phyloP scores from a whole-genome alignment of 2,888 invertebrate species.

The Eristalinus sepulchralis region DNA sequence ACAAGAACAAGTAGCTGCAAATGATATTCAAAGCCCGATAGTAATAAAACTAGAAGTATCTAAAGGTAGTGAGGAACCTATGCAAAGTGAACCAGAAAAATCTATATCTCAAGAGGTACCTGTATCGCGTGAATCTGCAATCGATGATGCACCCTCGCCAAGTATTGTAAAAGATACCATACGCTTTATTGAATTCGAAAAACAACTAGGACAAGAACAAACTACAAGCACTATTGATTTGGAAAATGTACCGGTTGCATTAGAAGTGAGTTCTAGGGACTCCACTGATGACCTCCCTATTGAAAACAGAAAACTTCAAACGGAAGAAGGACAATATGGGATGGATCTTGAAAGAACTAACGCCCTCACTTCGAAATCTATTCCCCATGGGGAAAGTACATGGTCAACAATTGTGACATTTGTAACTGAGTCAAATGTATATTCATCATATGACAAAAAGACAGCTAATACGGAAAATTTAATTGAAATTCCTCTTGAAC shows the following conservation, averaged over 20 bases:
- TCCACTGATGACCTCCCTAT: background rate
- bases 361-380: too few species aligned
- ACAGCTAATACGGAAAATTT: background rate
- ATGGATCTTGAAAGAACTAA: too few species aligned
- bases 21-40: too few species aligned
- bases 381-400: background rate
- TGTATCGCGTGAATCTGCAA: background rate
- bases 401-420: conserved; percentile 49
- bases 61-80: too few species aligned
- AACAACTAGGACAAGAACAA: background rate
- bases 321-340: too few species aligned
- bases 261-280: background rate
- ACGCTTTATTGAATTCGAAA: conserved; percentile 37
- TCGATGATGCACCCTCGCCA: conserved; percentile 73
- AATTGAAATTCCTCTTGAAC: conserved; percentile 12
- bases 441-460: background rate
- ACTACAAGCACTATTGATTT: background rate
- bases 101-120: conserved; percentile 69
- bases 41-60: too few species aligned
- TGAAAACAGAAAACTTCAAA: too few species aligned
- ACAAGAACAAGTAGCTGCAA: too few species aligned
- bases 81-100: background rate
- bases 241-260: background rate
- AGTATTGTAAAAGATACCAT: conserved; percentile 74
- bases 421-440: conserved; percentile 43